Base-by-base conservation (phyloP, 2,888 invertebrate genomes). In the Seira musarum region DNA sequence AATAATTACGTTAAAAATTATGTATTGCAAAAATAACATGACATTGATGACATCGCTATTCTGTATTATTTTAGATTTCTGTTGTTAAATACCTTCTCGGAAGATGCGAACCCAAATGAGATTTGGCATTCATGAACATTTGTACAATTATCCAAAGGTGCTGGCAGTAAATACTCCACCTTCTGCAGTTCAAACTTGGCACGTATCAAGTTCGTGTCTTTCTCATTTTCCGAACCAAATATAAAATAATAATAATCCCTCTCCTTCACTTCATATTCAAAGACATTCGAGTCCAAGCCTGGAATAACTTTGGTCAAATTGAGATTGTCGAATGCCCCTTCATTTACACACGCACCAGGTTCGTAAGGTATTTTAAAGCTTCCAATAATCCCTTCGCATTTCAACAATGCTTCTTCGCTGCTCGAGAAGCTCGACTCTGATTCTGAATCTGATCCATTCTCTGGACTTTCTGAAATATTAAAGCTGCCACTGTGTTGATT, bases 221-320 rank as follows among this genome's bases (percentile, higher is more conserved):
- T 87, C 87, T 94, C 94, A 87, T 95, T 94, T 88, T 94, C 94
- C 5, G 94, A 94, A 88, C 93, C 94, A 89, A 94, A 95, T 0
- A 95, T 93, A 89, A 94, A 94, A 90, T 94, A 95, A 87, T 95
- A 95, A 88, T 94, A 94, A 6, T 94, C 94, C 93, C 86, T 93
- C 93, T 88, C 85, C 89, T 88, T 67, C 19, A 60, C 85, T 67
- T 82, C 24, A 49, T 65, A 67, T 0, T 71, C 21, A 60, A 60
- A 80, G 1, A 46, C 57, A 19, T 70, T 71, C 1, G 61, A 25
- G 0, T 6, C 25, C 15, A 61, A 2, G 0, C 67, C 71, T 1
- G 78, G 67, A 61, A 78, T 22, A 8, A 15, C 5, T 21, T 78
- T 78, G 22, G 21, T 61, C 19, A 72, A 24, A 2, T 19, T 1